Percentiles rank a stretch among this genome's conserved stretches.
These are phyloP conservation scores for Microhierax caerulescens DNA, from an alignment of 2,797 vertebrate genomes.

Conservation along the genomic window DNA sequence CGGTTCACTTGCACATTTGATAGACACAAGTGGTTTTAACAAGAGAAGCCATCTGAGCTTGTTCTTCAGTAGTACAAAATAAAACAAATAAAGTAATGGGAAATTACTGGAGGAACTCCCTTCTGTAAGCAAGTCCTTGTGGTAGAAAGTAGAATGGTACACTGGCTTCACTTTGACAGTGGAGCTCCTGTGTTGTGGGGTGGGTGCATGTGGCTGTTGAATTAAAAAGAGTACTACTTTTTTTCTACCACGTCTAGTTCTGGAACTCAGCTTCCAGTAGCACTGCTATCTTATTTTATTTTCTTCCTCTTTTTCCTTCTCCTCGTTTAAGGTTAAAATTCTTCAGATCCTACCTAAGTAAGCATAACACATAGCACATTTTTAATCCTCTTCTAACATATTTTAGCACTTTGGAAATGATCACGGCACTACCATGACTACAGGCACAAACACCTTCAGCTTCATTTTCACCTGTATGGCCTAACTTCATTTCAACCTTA, in stretches of 20 bases:
- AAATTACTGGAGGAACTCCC: background rate
- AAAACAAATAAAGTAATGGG: background rate
- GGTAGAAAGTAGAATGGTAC: background rate
- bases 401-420: background rate
- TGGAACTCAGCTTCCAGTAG: background rate
- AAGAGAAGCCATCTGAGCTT: background rate
- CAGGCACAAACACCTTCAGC: background rate
- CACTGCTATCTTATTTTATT: background rate
- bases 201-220: rapidly evolving
- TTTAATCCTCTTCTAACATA: background rate
- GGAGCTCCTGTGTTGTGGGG: background rate
- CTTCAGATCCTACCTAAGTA: background rate
- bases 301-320: background rate
- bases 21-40: background rate
- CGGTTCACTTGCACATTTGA: background rate
- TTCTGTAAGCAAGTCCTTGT: background rate
- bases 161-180: background rate
- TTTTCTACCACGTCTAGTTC: background rate
- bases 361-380: background rate
- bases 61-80: background rate
- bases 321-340: background rate
- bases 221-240: background rate
- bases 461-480: background rate
- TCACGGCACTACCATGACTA: background rate
- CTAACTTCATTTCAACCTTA: background rate